phyloP scores from a whole-genome alignment of 2,888 invertebrate species.

The Thecocarcelia acutangulata region DNA sequence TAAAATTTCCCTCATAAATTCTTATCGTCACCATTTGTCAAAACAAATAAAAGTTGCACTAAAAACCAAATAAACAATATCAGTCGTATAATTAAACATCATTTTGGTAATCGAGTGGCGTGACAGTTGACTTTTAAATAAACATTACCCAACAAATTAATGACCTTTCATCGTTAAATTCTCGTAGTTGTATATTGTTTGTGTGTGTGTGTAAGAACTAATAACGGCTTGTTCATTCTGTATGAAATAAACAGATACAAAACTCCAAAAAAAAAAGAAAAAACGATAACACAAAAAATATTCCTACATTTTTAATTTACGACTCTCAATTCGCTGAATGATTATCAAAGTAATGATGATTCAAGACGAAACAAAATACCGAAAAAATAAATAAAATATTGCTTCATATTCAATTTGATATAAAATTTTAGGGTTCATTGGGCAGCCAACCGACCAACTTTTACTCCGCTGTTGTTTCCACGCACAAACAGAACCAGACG shows the following conservation, averaged over 20 bases:
- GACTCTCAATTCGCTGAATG: conserved; percentile 46
- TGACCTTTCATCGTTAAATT: conserved; percentile 35
- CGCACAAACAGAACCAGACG: background rate
- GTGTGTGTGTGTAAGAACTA: too few species aligned
- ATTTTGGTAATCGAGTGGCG: conserved; percentile 48
- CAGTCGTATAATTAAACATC: conserved; percentile 49
- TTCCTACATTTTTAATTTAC: conserved; percentile 55
- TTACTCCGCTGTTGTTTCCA: conserved; percentile 28
- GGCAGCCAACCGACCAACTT: conserved; percentile 51
- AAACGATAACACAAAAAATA: conserved; percentile 29
- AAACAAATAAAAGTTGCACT: conserved; percentile 25
- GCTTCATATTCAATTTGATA: conserved; percentile 57
- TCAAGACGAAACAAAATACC: conserved; percentile 13
- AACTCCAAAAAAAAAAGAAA: conserved; percentile 3
- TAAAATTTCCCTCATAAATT: too few species aligned
- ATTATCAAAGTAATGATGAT: conserved; percentile 57
- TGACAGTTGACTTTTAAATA: conserved; percentile 61
- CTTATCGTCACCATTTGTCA: conserved; percentile 25
- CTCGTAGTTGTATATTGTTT: too few species aligned
- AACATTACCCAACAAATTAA: conserved; percentile 48
- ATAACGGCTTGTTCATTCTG: background rate
- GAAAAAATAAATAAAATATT: conserved; percentile 44
- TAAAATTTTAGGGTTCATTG: conserved; percentile 66
- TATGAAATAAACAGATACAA: conserved; percentile 1
- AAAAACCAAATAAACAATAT: conserved; percentile 26